Conservation (phyloP, 1,140 invertebrate genomes). For the Apis mellifera region Amel_HAv3.1 CM009938.2:6961501-6962000, state of each 20-base stretch:
- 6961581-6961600: background rate
- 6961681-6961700: constrained; percentile 17
- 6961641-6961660: constrained; percentile 20
- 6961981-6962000: constrained; percentile 6
- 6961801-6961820: background rate
- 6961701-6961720: constrained; percentile 53
- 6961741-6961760: constrained; percentile 49
- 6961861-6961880: constrained; percentile 16
- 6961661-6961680: constrained; percentile 13
- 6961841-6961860: constrained; percentile 33
- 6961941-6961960: background rate
- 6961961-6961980: background rate
- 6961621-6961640: constrained; percentile 18
- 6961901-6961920: constrained; percentile 10
- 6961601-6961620: background rate
- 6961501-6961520: background rate
- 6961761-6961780: constrained; percentile 72
- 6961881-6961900: background rate
- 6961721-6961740: constrained; percentile 77
- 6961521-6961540: background rate
- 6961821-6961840: constrained; percentile 47
- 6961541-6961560: too few relatives aligned
- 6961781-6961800: constrained; percentile 57
- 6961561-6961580: background rate
- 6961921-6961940: background rate